Percentiles rank a stretch among this genome's conserved stretches.
phyloP scores from a whole-genome alignment of 2,113 vertebrate species.

The Sphyrna mokarran region DNA sequence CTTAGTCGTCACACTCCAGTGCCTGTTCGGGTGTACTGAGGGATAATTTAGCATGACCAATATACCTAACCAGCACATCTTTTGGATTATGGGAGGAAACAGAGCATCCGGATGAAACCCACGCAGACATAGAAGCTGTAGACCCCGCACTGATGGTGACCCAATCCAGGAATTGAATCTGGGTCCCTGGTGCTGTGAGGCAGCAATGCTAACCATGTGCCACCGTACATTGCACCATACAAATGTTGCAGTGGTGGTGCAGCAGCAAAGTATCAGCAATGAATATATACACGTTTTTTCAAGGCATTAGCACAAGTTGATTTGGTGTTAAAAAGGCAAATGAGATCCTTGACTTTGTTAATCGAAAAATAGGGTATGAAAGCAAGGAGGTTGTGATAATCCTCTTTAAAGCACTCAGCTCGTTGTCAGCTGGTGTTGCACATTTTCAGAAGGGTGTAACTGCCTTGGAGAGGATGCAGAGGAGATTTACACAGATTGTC shows the following conservation, averaged over 20 bases:
- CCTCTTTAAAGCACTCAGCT: background rate
- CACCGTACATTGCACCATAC: background rate
- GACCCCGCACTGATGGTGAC: too few species aligned
- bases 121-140: too few species aligned
- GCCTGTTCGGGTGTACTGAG: too few species aligned
- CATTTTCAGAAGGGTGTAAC: background rate
- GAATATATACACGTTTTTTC: background rate
- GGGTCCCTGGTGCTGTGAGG: too few species aligned
- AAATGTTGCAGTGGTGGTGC: background rate
- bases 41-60: too few species aligned
- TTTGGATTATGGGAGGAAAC: too few species aligned
- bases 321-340: background rate
- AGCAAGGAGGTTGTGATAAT: background rate
- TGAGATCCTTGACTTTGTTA: background rate
- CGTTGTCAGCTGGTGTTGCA: background rate
- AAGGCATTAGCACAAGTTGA: background rate
- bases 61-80: too few species aligned
- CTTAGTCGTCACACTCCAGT: too few species aligned
- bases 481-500: background rate
- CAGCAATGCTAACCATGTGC: too few species aligned
- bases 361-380: background rate
- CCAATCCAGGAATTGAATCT: too few species aligned
- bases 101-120: too few species aligned
- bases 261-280: background rate
- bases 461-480: background rate